Conservation (phyloP, 2,888 invertebrate genomes). For the Coenonympha glycerion region DNA sequence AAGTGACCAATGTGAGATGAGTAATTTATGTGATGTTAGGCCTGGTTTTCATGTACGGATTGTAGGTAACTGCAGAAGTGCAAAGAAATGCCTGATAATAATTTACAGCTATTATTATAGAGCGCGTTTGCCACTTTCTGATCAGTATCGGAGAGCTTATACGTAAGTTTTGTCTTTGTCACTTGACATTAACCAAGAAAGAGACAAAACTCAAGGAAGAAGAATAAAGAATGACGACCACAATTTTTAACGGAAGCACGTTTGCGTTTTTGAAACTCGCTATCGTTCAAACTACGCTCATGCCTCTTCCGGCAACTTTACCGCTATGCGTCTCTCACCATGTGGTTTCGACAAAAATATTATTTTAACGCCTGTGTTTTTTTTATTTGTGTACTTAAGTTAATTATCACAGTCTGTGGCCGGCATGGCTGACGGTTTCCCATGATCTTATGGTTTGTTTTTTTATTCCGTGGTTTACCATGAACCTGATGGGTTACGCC, state of each 20-base stretch:
- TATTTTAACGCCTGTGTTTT: slow-evolving; percentile 60
- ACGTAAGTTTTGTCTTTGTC: no score
- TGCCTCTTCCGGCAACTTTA: slow-evolving; percentile 43
- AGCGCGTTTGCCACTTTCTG: no score
- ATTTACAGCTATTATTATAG: not conserved
- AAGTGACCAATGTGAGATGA: no score
- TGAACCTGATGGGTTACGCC: slow-evolving; percentile 2
- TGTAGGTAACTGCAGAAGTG: slow-evolving; percentile 1
- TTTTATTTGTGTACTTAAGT: slow-evolving; percentile 45
- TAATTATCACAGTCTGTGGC: slow-evolving; percentile 41
- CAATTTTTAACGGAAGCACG: not conserved
- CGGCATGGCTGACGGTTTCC: slow-evolving; percentile 39
- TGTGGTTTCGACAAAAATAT: slow-evolving; percentile 57
- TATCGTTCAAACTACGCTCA: not conserved
- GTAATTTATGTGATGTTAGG: no score
- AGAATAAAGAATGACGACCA: no score
- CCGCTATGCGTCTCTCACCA: slow-evolving; percentile 34
- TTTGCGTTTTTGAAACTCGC: slow-evolving; percentile 2
- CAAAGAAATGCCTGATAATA: slow-evolving; percentile 25
- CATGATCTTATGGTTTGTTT: slow-evolving; percentile 37
- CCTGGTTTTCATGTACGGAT: no score
- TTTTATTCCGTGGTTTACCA: slow-evolving; percentile 9
- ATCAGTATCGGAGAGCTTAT: no score
- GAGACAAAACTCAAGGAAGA: no score
- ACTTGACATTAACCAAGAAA: no score